Percentiles rank a stretch among this genome's conserved stretches.
Evolutionary conservation across 2,888 invertebrate species (phyloP).

Genomic region (Cataglyphis altisquamis): DNA sequence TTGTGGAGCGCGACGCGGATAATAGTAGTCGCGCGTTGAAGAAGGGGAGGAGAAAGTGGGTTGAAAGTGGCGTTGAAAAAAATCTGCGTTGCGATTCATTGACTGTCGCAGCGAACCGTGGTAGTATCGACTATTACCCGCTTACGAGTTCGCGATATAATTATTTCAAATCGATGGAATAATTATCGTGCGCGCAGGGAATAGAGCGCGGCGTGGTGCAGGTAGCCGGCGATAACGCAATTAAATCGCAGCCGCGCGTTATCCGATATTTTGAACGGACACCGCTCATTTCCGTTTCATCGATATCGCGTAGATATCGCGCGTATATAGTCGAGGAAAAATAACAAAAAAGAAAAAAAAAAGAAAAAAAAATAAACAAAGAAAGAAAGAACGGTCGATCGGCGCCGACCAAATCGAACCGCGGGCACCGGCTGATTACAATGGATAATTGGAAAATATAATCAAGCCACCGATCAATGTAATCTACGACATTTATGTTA

Average conservation of each 20-base stretch:
- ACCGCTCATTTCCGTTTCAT: constrained; percentile 50
- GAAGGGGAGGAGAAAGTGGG: not conserved
- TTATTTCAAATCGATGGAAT: constrained; percentile 73
- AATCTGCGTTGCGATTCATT: constrained; percentile 48
- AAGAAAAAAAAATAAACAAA: too few species aligned
- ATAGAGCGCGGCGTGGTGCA: constrained; percentile 46
- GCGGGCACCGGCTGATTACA: constrained; percentile 32
- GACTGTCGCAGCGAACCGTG: constrained; percentile 17
- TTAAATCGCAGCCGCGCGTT: constrained; percentile 67
- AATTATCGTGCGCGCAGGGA: constrained; percentile 61
- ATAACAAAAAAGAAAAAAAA: not conserved
- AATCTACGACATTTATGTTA: constrained; percentile 46
- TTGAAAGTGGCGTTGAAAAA: constrained; percentile 26
- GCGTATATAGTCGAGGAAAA: not conserved
- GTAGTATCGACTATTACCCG: constrained; percentile 57
- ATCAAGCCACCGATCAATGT: constrained; percentile 28
- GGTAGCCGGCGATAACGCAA: constrained; percentile 68
- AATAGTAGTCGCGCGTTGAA: constrained; percentile 10
- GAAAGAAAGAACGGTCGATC: not conserved
- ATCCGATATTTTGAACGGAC: constrained; percentile 66
- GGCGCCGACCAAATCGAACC: constrained; percentile 26
- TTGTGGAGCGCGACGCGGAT: constrained; percentile 2
- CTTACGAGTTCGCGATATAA: constrained; percentile 61
- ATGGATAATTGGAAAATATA: constrained; percentile 55
- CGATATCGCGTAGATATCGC: constrained; percentile 41